phyloP scores from a whole-genome alignment of 2,888 invertebrate genomes.

The Pyrochroa serraticornis region DNA sequence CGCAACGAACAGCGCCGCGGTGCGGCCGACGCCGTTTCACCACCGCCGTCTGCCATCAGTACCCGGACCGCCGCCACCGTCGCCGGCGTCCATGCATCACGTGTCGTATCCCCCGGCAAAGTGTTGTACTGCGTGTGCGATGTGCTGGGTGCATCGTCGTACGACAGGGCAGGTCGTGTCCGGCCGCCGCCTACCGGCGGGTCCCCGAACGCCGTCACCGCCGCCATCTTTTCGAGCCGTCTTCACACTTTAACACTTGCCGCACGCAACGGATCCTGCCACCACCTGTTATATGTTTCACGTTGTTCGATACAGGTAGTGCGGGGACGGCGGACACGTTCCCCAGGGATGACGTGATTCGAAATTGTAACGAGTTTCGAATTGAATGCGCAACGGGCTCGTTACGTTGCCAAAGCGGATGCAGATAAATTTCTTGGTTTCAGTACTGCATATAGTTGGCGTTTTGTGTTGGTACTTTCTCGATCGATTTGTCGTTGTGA shows the following conservation, averaged over 20 bases:
- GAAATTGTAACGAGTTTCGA: not conserved
- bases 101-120: not conserved
- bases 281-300: conserved; percentile 21
- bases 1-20: conserved; percentile 33
- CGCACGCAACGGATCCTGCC: not conserved
- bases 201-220: conserved; percentile 8
- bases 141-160: conserved; percentile 9
- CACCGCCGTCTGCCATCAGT: conserved; percentile 27
- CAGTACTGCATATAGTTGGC: no score
- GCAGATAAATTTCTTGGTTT: no score
- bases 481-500: no score
- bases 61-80: conserved; percentile 40
- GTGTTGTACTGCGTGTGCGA: conserved; percentile 21
- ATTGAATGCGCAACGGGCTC: no score
- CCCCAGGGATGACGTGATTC: not conserved
- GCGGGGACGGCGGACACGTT: not conserved
- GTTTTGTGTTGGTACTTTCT: no score
- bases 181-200: conserved; percentile 12
- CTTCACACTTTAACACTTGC: conserved; percentile 15
- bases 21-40: conserved; percentile 30
- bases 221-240: conserved; percentile 21
- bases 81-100: conserved; percentile 20
- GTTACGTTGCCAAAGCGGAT: no score
- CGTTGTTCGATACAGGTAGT: conserved; percentile 2
- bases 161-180: conserved; percentile 22